Conservation (phyloP, 2,113 vertebrate species). For the Lophius piscatorius region DNA sequence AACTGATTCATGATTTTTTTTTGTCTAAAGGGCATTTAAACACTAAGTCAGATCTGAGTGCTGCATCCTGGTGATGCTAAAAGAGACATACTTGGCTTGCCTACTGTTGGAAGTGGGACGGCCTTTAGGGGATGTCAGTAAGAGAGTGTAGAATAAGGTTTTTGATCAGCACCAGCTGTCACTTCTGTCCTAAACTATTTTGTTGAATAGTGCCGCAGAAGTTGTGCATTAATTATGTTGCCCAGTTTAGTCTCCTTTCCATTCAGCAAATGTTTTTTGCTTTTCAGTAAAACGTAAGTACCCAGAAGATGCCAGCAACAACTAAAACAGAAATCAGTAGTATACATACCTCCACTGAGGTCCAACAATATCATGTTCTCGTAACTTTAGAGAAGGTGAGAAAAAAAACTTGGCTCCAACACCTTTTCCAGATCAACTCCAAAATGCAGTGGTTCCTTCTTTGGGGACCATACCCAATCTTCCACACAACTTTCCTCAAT, state of each 20-base stretch:
- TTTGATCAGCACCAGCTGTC: conserved; percentile 82
- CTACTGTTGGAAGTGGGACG: conserved; percentile 61
- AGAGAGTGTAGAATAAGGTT: conserved; percentile 67
- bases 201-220: conserved; percentile 50
- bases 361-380: too few species aligned
- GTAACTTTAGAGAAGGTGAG: too few species aligned
- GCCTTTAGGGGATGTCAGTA: conserved; percentile 70
- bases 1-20: conserved; percentile 62
- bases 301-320: conserved; percentile 2
- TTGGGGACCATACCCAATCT: too few species aligned
- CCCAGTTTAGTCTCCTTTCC: conserved; percentile 22
- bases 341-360: too few species aligned
- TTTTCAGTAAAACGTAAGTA: conserved; percentile 20
- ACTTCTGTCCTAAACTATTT: conserved; percentile 64
- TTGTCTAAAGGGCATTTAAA: conserved; percentile 70
- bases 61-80: conserved; percentile 59
- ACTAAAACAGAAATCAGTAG: too few species aligned
- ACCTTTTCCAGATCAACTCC: too few species aligned
- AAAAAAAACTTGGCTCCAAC: too few species aligned
- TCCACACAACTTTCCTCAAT: too few species aligned
- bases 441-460: too few species aligned
- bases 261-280: conserved; percentile 22
- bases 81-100: conserved; percentile 61
- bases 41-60: conserved; percentile 61
- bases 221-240: conserved; percentile 59